Evolutionary conservation across 2,797 vertebrate genomes (phyloP), one percentile per base, ranked within the genome.

Genomic region (Paedocypris micromegethes): DNA sequence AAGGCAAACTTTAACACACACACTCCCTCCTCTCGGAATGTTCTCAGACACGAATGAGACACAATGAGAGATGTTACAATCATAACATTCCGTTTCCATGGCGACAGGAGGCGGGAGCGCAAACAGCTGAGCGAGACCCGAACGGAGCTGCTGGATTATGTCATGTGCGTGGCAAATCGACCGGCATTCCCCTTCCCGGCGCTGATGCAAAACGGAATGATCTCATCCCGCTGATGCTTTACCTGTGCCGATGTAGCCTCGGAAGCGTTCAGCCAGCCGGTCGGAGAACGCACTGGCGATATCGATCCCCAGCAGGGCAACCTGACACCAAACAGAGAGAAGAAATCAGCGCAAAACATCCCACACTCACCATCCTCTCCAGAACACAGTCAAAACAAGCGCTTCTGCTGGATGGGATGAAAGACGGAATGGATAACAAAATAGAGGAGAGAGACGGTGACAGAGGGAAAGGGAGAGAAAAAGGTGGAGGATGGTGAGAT

Each of bases 241-340:
- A 97, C 95, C 92, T 86, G 93, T 94, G 82, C 88, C 85, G 72
- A 95, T 75, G 75, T 92, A 91, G 76, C 91, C 89, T 86, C 87
- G 95, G 86, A 98, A 98, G 66, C 90, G 90, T 74, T 95, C 93
- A 60, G 88, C 89, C 43, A 98, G 5, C 78, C 93, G 93, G 74
- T 92, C 83, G 38, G 93, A 90, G 80, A 98, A 95, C 9, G 94
- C 93, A 79, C 89, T 88, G 68, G 93, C 86, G 82, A 97, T 91
- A 81, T 98, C 94, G 72, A 98, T 88, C 77, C 95, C 96, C 88
- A 98, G 78, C 70, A 97, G 81, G 0, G 92, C 88, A 77, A 98
- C 94, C 96, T 98, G 82, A 5, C 79, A 79, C 80, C 70, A 55
- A 71, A 71, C 44, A 4, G 72, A 51, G 77, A 56, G 78, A 41